Conservation (phyloP, 2,113 vertebrate species). For the Rhadina sibilatrix region DNA sequence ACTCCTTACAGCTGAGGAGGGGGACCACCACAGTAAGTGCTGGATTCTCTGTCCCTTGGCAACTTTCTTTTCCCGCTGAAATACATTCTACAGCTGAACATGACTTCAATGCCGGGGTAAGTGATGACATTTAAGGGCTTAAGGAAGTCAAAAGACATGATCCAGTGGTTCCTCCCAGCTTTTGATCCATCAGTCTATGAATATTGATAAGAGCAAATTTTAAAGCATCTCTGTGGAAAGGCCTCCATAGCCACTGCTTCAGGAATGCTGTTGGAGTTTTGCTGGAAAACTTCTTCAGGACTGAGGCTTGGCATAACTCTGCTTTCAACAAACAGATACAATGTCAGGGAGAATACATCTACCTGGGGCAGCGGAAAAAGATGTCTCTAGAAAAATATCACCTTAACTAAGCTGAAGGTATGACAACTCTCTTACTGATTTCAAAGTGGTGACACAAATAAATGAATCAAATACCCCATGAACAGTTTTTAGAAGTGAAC, state of each 20-base stretch:
- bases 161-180: not conserved
- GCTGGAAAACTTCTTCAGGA: not conserved
- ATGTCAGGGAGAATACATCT: not conserved
- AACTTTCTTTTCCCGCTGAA: not conserved
- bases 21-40: not conserved
- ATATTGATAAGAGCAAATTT: constrained; percentile 9
- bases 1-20: not conserved
- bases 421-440: not conserved
- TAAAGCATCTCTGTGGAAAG: not conserved
- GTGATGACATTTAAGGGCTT: not conserved
- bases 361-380: accelerated
- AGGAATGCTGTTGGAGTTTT: not conserved
- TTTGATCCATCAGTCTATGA: constrained; percentile 15
- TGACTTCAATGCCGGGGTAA: not conserved
- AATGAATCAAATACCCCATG: not conserved
- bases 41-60: not conserved
- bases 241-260: not conserved
- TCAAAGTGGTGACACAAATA: not conserved
- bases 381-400: not conserved
- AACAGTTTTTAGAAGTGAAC: not conserved
- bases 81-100: not conserved
- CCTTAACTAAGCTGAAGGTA: not conserved
- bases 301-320: not conserved
- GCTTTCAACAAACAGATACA: not conserved
- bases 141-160: constrained; percentile 14